Conservation (phyloP, 2,113 vertebrate genomes). For the Chloropsis cyanopogon region DNA sequence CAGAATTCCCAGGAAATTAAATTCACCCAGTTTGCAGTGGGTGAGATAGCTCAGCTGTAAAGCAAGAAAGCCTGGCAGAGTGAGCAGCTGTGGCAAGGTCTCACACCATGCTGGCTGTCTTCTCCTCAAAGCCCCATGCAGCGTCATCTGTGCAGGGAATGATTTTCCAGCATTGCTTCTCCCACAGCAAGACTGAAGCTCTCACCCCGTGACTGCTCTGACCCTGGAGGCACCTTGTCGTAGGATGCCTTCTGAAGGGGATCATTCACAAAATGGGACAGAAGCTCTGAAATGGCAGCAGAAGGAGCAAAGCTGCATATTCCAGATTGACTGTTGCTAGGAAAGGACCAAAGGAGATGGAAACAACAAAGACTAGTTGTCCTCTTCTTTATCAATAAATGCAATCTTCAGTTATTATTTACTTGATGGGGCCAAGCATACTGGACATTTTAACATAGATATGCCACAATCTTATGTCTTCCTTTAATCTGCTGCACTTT, state of each 20-base stretch:
- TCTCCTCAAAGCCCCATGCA: neutral
- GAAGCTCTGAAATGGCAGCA: neutral
- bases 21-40: neutral
- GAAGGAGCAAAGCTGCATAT: neutral
- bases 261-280: neutral
- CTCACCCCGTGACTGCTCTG: neutral
- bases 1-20: neutral
- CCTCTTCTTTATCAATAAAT: neutral
- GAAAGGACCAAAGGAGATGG: neutral
- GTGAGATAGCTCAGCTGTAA: neutral
- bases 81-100: neutral
- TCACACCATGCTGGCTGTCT: neutral
- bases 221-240: neutral
- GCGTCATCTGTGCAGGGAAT: neutral
- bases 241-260: neutral
- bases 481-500: neutral
- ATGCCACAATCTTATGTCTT: neutral
- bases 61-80: neutral
- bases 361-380: neutral
- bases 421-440: neutral
- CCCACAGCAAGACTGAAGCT: neutral
- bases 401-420: neutral
- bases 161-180: neutral
- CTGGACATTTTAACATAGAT: neutral
- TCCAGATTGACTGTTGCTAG: neutral